Evolutionary conservation across 2,797 vertebrate species (phyloP).

Genomic region (Natrix natrix): DNA sequence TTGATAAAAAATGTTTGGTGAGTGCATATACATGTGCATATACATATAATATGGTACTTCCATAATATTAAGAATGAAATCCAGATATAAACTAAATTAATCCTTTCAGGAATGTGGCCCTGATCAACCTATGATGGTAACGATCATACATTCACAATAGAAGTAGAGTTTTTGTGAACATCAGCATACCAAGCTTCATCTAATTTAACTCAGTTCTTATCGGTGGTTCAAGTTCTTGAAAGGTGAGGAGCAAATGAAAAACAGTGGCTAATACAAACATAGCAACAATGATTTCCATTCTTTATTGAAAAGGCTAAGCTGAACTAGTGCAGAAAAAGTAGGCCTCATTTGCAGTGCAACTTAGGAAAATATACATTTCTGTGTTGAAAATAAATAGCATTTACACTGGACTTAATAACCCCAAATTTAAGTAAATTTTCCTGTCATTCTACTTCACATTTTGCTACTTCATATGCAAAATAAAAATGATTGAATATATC

Average conservation of each 20-base stretch:
- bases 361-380: background rate
- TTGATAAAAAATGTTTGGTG: background rate
- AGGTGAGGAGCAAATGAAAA: background rate
- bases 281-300: constrained; percentile 1
- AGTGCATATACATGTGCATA: background rate
- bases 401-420: background rate
- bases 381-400: background rate
- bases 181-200: background rate
- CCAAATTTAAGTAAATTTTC: background rate
- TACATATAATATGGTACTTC: background rate
- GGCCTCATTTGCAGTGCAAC: background rate
- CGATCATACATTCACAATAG: constrained; percentile 8
- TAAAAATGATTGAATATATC: background rate
- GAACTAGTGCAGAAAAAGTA: background rate
- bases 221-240: constrained; percentile 2
- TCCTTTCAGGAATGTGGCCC: background rate
- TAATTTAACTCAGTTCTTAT: background rate
- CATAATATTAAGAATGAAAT: constrained; percentile 14
- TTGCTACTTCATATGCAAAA: background rate
- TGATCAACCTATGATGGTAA: background rate
- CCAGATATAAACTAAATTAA: constrained; percentile 10
- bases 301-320: background rate
- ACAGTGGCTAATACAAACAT: background rate
- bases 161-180: constrained; percentile 14
- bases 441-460: background rate